These are phyloP conservation scores for Moxostoma hubbsi DNA, from an alignment of 2,797 vertebrate species.

Conservation along the genomic window DNA sequence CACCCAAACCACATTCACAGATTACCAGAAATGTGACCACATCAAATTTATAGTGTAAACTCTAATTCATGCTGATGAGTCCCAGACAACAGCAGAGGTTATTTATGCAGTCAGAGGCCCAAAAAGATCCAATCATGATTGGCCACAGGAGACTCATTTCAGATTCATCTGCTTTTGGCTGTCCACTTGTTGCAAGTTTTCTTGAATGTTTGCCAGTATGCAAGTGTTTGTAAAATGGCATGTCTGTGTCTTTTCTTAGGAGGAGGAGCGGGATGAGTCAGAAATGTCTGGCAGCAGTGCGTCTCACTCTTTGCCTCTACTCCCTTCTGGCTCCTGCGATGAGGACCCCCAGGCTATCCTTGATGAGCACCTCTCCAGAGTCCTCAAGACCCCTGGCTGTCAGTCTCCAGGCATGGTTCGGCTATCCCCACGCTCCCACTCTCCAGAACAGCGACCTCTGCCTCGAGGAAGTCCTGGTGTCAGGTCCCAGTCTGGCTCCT, in stretches of 20 bases:
- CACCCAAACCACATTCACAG: too few relatives aligned
- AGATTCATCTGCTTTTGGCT: too few relatives aligned
- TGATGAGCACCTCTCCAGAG: constrained; percentile 90
- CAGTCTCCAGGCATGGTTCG: constrained; percentile 81
- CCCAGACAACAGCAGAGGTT: too few relatives aligned
- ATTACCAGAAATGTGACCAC: too few relatives aligned
- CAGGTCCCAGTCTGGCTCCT: constrained; percentile 64
- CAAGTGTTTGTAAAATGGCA: not conserved
- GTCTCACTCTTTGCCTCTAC: constrained; percentile 78
- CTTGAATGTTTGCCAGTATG: too few relatives aligned
- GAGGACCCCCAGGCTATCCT: constrained; percentile 89
- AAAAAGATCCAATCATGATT: too few relatives aligned
- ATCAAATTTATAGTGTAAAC: too few relatives aligned
- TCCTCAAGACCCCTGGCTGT: constrained; percentile 89
- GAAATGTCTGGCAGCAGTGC: constrained; percentile 64
- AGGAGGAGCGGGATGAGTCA: constrained; percentile 81
- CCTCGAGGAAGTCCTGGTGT: constrained; percentile 47
- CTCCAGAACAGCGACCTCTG: constrained; percentile 76
- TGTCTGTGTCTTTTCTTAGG: constrained; percentile 66
- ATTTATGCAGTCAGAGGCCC: too few relatives aligned
- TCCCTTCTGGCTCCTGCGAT: constrained; percentile 81
- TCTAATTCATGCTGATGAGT: too few relatives aligned
- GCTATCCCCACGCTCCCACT: constrained; percentile 85
- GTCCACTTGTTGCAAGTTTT: too few relatives aligned
- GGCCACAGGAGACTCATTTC: too few relatives aligned